Percentiles rank a stretch among this genome's conserved stretches.
phyloP scores from a whole-genome alignment of 2,113 vertebrate species.

The Chloropsis cyanopogon region DNA sequence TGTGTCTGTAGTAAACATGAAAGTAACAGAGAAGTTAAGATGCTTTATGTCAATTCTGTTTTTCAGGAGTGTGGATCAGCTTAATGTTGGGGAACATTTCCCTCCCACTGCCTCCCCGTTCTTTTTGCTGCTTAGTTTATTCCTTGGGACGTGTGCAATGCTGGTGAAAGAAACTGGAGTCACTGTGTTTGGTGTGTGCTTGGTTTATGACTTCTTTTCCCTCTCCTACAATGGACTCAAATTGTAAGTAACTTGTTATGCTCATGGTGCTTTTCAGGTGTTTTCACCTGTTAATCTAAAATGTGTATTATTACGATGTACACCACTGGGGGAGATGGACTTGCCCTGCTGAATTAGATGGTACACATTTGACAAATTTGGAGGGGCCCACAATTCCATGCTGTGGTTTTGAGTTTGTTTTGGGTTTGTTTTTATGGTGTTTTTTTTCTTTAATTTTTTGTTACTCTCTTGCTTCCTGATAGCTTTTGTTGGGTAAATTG shows the following conservation, averaged over 20 bases:
- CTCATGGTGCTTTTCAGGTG: background rate
- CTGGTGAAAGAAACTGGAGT: slow-evolving; percentile 96
- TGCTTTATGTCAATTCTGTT: background rate
- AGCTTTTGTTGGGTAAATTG: background rate
- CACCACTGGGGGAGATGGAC: background rate
- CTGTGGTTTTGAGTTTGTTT: background rate
- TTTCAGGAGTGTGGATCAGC: slow-evolving; percentile 84
- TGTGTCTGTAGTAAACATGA: background rate
- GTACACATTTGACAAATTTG: background rate
- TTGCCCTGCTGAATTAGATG: background rate
- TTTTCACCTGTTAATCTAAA: background rate
- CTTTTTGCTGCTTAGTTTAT: slow-evolving; percentile 82
- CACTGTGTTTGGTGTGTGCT: slow-evolving; percentile 93
- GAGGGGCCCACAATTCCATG: background rate
- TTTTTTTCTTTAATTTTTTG: background rate
- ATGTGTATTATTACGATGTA: background rate
- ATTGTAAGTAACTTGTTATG: slow-evolving; percentile 74
- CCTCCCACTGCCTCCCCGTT: slow-evolving; percentile 78
- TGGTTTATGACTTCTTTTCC: slow-evolving; percentile 89
- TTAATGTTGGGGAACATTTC: slow-evolving; percentile 70
- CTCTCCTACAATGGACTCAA: slow-evolving; percentile 78
- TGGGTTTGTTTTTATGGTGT: background rate
- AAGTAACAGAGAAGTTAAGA: background rate
- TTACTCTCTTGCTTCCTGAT: background rate
- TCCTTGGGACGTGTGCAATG: slow-evolving; percentile 94